Evolutionary conservation across 2,888 invertebrate species (phyloP).

Genomic region (Bellardia bayeri): DNA sequence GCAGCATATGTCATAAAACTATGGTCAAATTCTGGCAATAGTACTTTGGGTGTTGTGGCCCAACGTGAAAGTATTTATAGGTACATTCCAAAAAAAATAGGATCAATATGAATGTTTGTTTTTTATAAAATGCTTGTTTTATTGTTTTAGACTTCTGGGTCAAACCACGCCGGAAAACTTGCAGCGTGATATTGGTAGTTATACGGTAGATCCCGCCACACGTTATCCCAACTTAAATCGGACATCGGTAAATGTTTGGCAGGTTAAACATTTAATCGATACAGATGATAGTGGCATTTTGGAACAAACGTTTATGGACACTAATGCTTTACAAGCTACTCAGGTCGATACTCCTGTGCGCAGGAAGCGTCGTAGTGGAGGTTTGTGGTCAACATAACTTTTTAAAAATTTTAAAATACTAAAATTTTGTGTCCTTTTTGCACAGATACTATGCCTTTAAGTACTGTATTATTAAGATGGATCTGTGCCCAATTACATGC

Average conservation of each 20-base stretch:
- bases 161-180: constrained; percentile 99
- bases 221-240: constrained; percentile 94
- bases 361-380: constrained; percentile 83
- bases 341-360: constrained; percentile 87
- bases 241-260: constrained; percentile 90
- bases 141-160: constrained; percentile 85
- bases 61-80: constrained; percentile 98
- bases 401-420: background rate
- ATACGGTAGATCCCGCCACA: constrained; percentile 94
- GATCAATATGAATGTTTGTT: background rate
- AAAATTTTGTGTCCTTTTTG: background rate
- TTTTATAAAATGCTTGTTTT: background rate
- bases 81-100: constrained; percentile 80
- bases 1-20: constrained; percentile 97
- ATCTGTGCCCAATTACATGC: constrained; percentile 82
- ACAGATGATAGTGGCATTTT: constrained; percentile 88
- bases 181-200: constrained; percentile 93
- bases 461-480: constrained; percentile 83
- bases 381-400: constrained; percentile 70
- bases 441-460: constrained; percentile 81
- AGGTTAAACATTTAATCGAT: constrained; percentile 89
- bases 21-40: constrained; percentile 89
- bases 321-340: constrained; percentile 86
- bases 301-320: constrained; percentile 85
- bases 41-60: constrained; percentile 91